Base-by-base conservation (phyloP, 2,113 vertebrate species). In the Reinhardtius hippoglossoides region DNA sequence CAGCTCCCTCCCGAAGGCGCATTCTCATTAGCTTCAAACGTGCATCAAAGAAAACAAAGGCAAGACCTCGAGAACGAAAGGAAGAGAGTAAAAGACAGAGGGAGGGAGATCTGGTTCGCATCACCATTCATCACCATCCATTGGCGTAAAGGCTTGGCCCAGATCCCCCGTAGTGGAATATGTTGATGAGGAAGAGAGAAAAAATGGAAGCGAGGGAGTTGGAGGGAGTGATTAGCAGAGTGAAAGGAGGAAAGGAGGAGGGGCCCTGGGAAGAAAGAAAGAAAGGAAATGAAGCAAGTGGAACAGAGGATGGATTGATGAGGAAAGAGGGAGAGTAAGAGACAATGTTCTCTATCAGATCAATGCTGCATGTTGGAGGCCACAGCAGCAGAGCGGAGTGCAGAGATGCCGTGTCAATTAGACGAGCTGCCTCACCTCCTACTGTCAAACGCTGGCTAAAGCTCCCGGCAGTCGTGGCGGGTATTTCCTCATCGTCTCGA, bases 111-210 rank as follows among this genome's bases (percentile, higher is more conserved):
- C 40, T 78, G 82, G 42, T 87, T 84, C 54, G 61, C 73, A 59
- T 81, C 71, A 42, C 72, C 68, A 81, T 91, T 90, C 81, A 87
- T 91, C 73, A 78, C 84, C 77, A 76, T 91, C 88, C 74, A 79
- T 85, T 78, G 80, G 76, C 84, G 76, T 90, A 86, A 81, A 91
- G 80, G 78, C 81, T 89, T 89, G 87, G 88, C 89, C 88, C 73
- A 64, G 76, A 88, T 86, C 67, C 80, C 79, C 65, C 3, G 35
- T 61, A 46, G 78, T 86, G 68, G 54, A 89, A 87, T 82, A 89
- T 81, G 87, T 85, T 84, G 76, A 89, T 86, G 75, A 74, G 75
- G 71, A 76, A 78, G 79, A 66, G 81, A 80, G 81, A 72, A 62
- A 62, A 74, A 78, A 76, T 9, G 4, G 70, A 35, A 48, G 76